Conservation (phyloP, 2,797 vertebrate genomes). For the Myiotriccus ornatus region DNA sequence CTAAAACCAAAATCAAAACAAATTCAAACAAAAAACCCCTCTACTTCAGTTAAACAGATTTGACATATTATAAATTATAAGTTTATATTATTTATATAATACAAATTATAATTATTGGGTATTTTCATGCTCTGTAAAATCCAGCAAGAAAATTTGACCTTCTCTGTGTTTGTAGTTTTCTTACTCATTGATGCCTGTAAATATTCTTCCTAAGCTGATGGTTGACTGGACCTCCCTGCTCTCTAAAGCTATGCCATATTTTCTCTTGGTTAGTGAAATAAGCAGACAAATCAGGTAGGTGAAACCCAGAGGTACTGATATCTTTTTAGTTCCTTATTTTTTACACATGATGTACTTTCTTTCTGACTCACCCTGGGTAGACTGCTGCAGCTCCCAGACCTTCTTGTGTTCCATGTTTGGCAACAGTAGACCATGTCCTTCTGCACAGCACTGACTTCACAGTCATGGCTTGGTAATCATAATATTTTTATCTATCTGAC, state of each 20-base stretch:
- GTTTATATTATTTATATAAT: too few relatives aligned
- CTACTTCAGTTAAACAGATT: background rate
- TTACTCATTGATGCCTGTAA: background rate
- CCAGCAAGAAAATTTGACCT: background rate
- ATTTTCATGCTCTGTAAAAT: background rate
- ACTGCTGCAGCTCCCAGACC: background rate
- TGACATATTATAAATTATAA: background rate
- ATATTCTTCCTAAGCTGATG: background rate
- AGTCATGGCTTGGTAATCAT: background rate
- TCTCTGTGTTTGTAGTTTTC: background rate
- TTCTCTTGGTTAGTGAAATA: background rate
- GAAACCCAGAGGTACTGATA: background rate
- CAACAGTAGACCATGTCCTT: background rate
- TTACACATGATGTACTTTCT: background rate
- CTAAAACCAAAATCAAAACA: background rate
- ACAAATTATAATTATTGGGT: background rate
- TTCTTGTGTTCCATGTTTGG: background rate
- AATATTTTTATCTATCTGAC: background rate
- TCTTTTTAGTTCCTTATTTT: background rate
- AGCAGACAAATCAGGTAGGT: background rate
- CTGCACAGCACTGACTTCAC: background rate
- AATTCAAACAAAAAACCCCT: accelerated
- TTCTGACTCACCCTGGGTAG: background rate
- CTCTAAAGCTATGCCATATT: accelerated
- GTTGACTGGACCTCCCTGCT: background rate